Evolutionary conservation across 2,797 vertebrate species (phyloP), one percentile per base, ranked within the genome.

Genomic region (Meda fulgida): DNA sequence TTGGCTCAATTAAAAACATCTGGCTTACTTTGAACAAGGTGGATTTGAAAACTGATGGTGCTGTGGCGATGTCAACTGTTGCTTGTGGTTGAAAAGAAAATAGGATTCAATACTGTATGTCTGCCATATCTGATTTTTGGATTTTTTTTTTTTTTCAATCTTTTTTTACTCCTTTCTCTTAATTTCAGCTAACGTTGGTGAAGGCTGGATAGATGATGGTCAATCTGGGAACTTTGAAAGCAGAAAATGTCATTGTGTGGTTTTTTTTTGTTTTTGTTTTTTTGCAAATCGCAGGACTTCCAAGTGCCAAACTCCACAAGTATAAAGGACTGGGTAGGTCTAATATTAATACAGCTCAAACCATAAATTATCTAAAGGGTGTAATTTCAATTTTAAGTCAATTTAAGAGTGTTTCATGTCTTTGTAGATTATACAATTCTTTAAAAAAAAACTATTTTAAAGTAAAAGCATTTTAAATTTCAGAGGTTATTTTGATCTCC

Each of bases 171-270:
- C 38, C 21, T 66, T 90, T 38, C 91, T 80, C 72, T 71, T 90
- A 67, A 76, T 88, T 89, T 82, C 94, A 96, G 95, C 92, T 95
- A 95, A 95, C 94, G 92, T 89, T 67, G 89, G 91, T 87, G 86
- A 66, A 88, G 83, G 78, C 70, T 31, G 88, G 89, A 88, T 75
- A 81, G 81, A 72, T 60, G 72, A 87, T 55, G 72, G 89, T 91
- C 87, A 86, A 79, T 89, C 87, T 89, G 84, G 66, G 53, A 77
- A 14, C 46, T 43, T 51, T 51, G 67, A 88, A 53, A 81, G 80
- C 53, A 43, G 67, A 63, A 46, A 85, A 53, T 86, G 31, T 40
- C 55, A 84, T 53, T 55, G 36, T 53, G 48, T 1, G 0, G 3
- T 11, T 11, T 43, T 11, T 9, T 46, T 14, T 4, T 1, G 14